Evolutionary conservation across 1,140 invertebrate genomes (phyloP).

Genomic region (Dermatophagoides farinae): DNA sequence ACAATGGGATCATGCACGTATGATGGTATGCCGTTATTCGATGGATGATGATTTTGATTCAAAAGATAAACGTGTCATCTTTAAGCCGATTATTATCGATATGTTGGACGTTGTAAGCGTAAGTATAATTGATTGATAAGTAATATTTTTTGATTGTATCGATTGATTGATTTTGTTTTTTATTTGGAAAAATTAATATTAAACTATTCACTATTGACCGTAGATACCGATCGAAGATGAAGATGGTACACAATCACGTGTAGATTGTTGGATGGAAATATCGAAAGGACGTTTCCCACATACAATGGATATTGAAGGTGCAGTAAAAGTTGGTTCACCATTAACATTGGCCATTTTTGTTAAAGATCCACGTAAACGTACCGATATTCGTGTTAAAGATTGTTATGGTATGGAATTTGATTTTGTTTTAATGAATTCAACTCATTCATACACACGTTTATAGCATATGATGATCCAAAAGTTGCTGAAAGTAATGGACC

Average conservation of each 20-base stretch:
- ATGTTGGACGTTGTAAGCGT: slow-evolving; percentile 72
- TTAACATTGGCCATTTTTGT: slow-evolving; percentile 45
- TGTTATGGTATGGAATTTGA: slow-evolving; percentile 30
- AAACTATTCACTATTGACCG: too few species aligned
- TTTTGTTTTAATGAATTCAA: neutral
- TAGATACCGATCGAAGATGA: slow-evolving; percentile 33
- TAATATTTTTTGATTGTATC: neutral
- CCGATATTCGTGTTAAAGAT: slow-evolving; percentile 44
- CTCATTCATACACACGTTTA: neutral
- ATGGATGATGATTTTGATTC: slow-evolving; percentile 37
- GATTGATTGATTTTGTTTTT: neutral
- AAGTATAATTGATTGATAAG: too few species aligned
- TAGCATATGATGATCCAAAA: slow-evolving; percentile 35
- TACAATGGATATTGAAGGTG: slow-evolving; percentile 35
- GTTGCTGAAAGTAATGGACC: slow-evolving; percentile 38
- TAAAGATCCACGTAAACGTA: slow-evolving; percentile 38
- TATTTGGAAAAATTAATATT: neutral
- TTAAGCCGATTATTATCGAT: slow-evolving; percentile 67
- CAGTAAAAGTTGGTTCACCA: slow-evolving; percentile 45
- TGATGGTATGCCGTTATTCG: slow-evolving; percentile 58
- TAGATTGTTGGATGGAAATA: slow-evolving; percentile 57
- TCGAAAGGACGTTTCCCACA: slow-evolving; percentile 42
- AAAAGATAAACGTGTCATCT: slow-evolving; percentile 71
- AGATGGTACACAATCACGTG: slow-evolving; percentile 26
- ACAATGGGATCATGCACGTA: slow-evolving; percentile 47